Evolutionary conservation across 2,113 vertebrate genomes (phyloP), one percentile per base, ranked within the genome.

Genomic region (Sinosuthora webbiana): DNA sequence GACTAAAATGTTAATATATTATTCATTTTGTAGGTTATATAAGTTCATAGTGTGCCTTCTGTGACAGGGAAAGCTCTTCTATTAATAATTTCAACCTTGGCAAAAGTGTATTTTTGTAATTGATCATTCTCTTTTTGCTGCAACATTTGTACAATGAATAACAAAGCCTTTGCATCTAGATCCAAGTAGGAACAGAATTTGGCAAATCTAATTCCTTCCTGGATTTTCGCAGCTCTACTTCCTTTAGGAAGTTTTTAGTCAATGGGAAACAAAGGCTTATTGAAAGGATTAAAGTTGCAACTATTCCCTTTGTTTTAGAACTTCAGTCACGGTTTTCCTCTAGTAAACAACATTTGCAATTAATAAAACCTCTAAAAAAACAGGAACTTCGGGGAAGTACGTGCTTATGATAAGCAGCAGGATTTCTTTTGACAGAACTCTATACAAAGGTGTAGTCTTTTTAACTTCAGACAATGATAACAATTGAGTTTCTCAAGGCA

Each of bases 191-290:
- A 96, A 53, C 93, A 95, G 88, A 94, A 95, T 93, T 95, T 96
- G 96, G 95, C 95, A 97, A 98, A 97, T 98, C 97, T 96, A 98
- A 98, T 97, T 98, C 97, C 97, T 98, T 98, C 97, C 98, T 97
- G 97, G 97, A 97, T 98, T 97, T 97, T 98, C 97, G 95, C 97
- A 96, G 97, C 97, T 98, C 96, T 97, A 95, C 97, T 98, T 98
- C 98, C 98, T 98, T 97, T 79, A 98, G 98, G 98, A 99, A 99
- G 98, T 98, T 98, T 98, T 98, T 96, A 96, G 98, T 98, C 96
- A 98, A 98, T 99, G 98, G 98, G 98, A 99, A 99, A 98, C 99
- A 98, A 98, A 98, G 95, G 93, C 97, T 98, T 98, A 98, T 98
- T 98, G 97, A 98, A 98, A 98, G 97, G 97, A 98, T 98, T 97